Evolutionary conservation across 2,888 invertebrate species (phyloP).

Genomic region (Drosophila tanythrix): DNA sequence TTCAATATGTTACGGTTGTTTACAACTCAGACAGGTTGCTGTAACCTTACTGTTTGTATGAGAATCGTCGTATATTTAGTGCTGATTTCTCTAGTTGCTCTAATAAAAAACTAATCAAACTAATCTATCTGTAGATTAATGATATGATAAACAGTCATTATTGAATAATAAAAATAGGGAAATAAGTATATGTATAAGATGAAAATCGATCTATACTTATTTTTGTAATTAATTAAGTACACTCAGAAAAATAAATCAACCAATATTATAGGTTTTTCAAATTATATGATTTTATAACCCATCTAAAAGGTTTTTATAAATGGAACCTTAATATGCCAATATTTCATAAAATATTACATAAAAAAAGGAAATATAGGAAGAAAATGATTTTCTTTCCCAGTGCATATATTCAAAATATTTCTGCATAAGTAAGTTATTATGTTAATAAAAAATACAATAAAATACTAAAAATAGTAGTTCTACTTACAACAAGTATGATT

Average conservation of each 20-base stretch:
- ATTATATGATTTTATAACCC: neutral
- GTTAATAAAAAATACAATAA: neutral
- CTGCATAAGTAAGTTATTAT: neutral
- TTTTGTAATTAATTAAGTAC: neutral
- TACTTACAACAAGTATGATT: neutral
- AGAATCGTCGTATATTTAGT: neutral
- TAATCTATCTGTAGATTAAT: conserved; percentile 1
- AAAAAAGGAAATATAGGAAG: neutral
- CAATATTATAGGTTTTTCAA: neutral
- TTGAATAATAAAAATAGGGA: neutral
- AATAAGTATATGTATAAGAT: neutral
- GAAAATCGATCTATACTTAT: neutral
- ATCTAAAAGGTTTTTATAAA: neutral
- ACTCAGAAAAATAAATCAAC: neutral
- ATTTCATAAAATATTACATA: neutral
- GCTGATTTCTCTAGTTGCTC: neutral
- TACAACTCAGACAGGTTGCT: conserved; percentile 51
- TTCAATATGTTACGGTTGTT: conserved; percentile 54
- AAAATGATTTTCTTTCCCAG: neutral
- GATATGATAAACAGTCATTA: neutral
- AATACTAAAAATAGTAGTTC: neutral
- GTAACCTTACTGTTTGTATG: conserved; percentile 18
- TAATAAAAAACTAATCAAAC: conserved; percentile 1
- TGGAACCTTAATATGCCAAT: neutral
- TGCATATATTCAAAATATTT: neutral